phyloP scores from a whole-genome alignment of 1,140 invertebrate genomes.

The Euwallacea fornicatus region DNA sequence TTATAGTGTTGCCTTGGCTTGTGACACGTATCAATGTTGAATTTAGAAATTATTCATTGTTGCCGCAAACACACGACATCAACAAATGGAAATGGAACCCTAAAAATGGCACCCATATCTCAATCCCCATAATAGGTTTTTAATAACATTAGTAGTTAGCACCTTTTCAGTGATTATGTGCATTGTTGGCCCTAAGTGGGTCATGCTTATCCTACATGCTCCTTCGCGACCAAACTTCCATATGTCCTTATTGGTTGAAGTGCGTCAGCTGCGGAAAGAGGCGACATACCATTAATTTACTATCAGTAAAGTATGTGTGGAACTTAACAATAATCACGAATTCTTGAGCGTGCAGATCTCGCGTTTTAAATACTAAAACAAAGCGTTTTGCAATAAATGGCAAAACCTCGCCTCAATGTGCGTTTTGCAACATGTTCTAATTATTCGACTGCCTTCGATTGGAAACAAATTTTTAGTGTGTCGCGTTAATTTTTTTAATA shows the following conservation, averaged over 20 bases:
- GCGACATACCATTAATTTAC: conserved; percentile 6
- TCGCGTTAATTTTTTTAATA: conserved; percentile 7
- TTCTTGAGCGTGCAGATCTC: not conserved
- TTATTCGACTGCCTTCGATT: conserved; percentile 6
- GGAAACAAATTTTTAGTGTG: conserved; percentile 5
- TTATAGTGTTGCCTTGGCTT: not conserved
- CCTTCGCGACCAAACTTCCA: no score
- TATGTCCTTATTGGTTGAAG: conserved; percentile 1
- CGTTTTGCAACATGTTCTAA: conserved; percentile 14
- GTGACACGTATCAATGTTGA: no score
- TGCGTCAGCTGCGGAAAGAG: conserved; percentile 1
- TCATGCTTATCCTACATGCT: not conserved
- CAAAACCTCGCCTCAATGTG: conserved; percentile 2
- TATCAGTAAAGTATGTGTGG: conserved; percentile 11
- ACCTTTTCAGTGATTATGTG: not conserved
- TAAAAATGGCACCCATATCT: no score
- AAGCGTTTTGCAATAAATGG: conserved; percentile 3
- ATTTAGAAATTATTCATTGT: no score
- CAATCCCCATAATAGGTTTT: not conserved
- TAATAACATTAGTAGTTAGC: conserved; percentile 13
- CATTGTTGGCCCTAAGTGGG: not conserved
- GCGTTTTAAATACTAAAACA: conserved; percentile 4
- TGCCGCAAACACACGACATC: no score
- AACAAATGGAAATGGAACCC: no score
- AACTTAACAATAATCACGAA: no score